phyloP scores from a whole-genome alignment of 2,888 invertebrate species.

The Rhaphigaster nebulosa region DNA sequence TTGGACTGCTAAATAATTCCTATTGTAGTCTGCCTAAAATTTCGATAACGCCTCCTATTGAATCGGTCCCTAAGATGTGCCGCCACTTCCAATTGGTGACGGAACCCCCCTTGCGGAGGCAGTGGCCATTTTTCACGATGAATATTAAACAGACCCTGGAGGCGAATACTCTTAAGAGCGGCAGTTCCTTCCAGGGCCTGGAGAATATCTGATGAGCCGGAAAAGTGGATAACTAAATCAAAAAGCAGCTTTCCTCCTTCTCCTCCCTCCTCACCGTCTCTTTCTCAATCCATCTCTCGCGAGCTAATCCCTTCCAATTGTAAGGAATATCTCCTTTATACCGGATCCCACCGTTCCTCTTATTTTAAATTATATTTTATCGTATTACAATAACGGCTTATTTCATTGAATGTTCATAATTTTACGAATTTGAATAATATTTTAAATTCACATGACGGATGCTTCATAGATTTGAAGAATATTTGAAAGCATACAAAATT shows the following conservation, averaged over 20 bases:
- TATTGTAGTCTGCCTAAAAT: neutral
- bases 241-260: neutral
- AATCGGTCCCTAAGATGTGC: neutral
- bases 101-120: neutral
- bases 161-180: constrained; percentile 34
- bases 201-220: constrained; percentile 36
- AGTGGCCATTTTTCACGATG: constrained; percentile 33
- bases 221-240: constrained; percentile 41
- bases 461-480: no score
- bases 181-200: constrained; percentile 33
- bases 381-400: neutral
- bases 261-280: neutral
- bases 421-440: neutral
- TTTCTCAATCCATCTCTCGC: neutral
- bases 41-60: neutral
- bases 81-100: constrained; percentile 20
- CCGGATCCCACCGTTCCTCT: neutral
- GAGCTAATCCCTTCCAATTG: constrained; percentile 1
- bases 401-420: neutral
- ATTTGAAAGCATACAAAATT: no score
- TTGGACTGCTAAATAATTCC: neutral
- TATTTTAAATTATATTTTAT: constrained; percentile 3
- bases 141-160: constrained; percentile 15
- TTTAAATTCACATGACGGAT: neutral
- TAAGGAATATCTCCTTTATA: constrained; percentile 22